Percentiles rank a stretch among this genome's conserved stretches.
Conservation (phyloP, 2,797 vertebrate species). For the Phataginus tetradactyla region DNA sequence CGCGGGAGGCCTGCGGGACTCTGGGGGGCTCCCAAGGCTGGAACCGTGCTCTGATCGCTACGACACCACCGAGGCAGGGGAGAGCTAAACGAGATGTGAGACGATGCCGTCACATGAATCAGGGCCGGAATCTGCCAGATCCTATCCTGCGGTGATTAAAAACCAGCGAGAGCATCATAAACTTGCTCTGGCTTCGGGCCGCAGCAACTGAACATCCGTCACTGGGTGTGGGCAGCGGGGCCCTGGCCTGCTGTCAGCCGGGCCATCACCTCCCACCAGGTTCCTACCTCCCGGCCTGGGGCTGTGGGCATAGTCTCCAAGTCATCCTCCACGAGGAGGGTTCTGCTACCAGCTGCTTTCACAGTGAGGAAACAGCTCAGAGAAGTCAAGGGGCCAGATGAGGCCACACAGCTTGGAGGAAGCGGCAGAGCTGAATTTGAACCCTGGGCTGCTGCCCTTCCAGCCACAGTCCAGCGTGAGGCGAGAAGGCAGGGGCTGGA, state of each 20-base stretch:
- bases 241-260: too few relatives aligned
- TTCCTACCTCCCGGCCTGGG: neutral
- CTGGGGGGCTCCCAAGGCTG: neutral
- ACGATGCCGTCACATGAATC: neutral
- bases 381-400: neutral
- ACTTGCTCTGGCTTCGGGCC: neutral
- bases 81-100: neutral
- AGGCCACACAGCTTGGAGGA: neutral
- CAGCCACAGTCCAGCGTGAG: neutral
- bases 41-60: neutral
- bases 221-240: neutral
- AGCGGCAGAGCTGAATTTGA: neutral
- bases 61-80: neutral
- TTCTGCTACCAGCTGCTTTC: neutral
- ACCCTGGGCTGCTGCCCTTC: neutral
- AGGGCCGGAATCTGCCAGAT: neutral
- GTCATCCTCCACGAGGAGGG: neutral
- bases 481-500: neutral
- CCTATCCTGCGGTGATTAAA: conserved; percentile 11
- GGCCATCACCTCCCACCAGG: neutral
- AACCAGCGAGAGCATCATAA: neutral
- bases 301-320: neutral
- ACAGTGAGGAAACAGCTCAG: neutral
- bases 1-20: neutral
- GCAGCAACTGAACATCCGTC: neutral